These are phyloP conservation scores for Hirudo medicinalis DNA, from an alignment of 1,140 invertebrate genomes.

Conservation along the genomic window DNA sequence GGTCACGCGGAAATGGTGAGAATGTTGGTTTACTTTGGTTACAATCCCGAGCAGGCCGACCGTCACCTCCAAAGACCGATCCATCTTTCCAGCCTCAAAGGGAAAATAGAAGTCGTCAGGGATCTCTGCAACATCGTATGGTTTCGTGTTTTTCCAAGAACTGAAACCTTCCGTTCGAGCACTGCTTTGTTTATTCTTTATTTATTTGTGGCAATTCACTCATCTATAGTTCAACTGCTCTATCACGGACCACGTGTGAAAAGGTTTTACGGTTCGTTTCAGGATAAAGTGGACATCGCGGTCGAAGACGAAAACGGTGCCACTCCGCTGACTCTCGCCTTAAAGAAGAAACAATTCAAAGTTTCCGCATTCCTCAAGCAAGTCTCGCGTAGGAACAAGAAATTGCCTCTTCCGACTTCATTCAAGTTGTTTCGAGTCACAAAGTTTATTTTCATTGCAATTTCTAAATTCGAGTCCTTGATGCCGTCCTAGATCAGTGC, in stretches of 20 bases:
- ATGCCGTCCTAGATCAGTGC: background rate
- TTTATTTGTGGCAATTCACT: background rate
- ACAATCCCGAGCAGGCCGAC: constrained; percentile 71
- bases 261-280: constrained; percentile 25
- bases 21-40: constrained; percentile 75
- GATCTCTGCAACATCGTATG: constrained; percentile 57
- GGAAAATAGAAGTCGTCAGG: constrained; percentile 63
- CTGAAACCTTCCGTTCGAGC: background rate
- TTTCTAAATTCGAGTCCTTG: background rate
- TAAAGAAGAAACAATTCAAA: constrained; percentile 68
- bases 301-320: constrained; percentile 78
- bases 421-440: background rate
- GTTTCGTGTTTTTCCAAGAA: background rate
- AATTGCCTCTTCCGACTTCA: constrained; percentile 26
- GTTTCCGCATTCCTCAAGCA: constrained; percentile 64
- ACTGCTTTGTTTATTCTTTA: background rate
- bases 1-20: constrained; percentile 70
- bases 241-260: background rate
- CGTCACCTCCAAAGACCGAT: constrained; percentile 81
- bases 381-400: constrained; percentile 51
- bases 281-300: constrained; percentile 69
- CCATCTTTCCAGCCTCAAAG: constrained; percentile 80
- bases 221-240: background rate
- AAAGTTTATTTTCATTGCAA: background rate
- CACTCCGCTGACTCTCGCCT: constrained; percentile 71